Conservation (phyloP, 2,797 vertebrate species). For the Sebastes matsubarae region DNA sequence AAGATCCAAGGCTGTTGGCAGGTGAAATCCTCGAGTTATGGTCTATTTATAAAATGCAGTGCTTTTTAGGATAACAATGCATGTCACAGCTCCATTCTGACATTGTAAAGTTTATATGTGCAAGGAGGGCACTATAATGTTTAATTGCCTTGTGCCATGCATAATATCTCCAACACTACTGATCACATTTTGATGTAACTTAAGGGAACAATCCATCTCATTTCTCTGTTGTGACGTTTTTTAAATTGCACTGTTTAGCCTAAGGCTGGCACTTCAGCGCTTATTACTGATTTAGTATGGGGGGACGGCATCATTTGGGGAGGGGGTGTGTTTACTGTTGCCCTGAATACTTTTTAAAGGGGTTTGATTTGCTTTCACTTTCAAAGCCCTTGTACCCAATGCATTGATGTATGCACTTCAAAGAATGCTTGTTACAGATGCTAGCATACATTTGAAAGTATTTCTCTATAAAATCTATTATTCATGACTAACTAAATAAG, state of each 20-base stretch:
- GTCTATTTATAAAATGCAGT: constrained; percentile 33
- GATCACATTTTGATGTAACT: constrained; percentile 36
- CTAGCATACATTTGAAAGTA: not conserved
- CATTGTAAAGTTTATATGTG: constrained; percentile 20
- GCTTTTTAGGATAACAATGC: constrained; percentile 27
- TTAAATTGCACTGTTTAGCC: constrained; percentile 38
- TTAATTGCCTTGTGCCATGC: constrained; percentile 22
- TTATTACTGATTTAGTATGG: constrained; percentile 15
- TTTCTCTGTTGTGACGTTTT: constrained; percentile 42
- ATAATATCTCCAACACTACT: constrained; percentile 15
- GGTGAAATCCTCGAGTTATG: not conserved
- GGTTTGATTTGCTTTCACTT: constrained; percentile 26
- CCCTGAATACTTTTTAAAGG: constrained; percentile 10
- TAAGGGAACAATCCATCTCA: constrained; percentile 17
- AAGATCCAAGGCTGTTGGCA: not conserved
- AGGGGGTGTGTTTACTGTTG: constrained; percentile 8
- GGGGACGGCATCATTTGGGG: constrained; percentile 2
- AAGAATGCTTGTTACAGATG: not conserved
- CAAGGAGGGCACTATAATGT: constrained; percentile 7
- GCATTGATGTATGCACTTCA: not conserved
- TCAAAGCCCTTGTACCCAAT: constrained; percentile 5
- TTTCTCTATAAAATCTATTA: not conserved
- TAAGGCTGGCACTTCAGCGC: constrained; percentile 12
- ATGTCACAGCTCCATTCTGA: constrained; percentile 11
- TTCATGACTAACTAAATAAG: not conserved